Base-by-base conservation (phyloP, 2,888 invertebrate species). In the Platycheirus rosarum region DNA sequence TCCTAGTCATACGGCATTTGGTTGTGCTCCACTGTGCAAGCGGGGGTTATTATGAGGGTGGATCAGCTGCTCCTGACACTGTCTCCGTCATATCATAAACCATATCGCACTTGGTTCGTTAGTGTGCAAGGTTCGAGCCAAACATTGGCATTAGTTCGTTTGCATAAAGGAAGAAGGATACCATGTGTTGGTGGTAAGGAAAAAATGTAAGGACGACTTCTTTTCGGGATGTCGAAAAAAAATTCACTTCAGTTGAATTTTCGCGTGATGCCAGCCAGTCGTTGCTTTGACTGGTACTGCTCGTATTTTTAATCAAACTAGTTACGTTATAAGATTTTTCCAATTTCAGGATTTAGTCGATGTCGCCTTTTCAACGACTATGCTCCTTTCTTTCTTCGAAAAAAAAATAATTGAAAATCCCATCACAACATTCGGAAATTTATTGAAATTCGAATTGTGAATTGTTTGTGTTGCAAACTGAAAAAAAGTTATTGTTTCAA, bases 91-190 rank as follows among this genome's bases (percentile, higher is more conserved):
- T 5, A 7, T n/a, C n/a, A n/a, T n/a, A n/a, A 32, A 35, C 26
- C 55, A 8, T 49, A 8, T 32, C 29, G 29, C 8, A 20, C 44
- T 55, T 18, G 51, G 66, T 62, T 55, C 48, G 44, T 37, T 63
- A 55, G 42, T 69, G 69, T 79, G 79, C 79, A 79, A 60, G 49
- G 79, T 75, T 69, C 60, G 75, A 70, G 4, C 55, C 57, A 69
- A n/a, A 65, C 79, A 51, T 65, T 69, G 78, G 66, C 62, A 23
- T 55, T 7, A 9, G 18, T 18, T 35, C 18, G 40, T 20, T 55
- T 29, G 16, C 40, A 26, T 40, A 49, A 26, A 37, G 44, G 57
- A 60, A 26, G 29, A 57, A 57, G 60, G 29, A 60, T 29, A 60
- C 26, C 68, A 68, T 46, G 32, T 35, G 46, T 16, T 53, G 46